Conservation (phyloP, 2,888 invertebrate genomes). For the Gryllus longicercus region DNA sequence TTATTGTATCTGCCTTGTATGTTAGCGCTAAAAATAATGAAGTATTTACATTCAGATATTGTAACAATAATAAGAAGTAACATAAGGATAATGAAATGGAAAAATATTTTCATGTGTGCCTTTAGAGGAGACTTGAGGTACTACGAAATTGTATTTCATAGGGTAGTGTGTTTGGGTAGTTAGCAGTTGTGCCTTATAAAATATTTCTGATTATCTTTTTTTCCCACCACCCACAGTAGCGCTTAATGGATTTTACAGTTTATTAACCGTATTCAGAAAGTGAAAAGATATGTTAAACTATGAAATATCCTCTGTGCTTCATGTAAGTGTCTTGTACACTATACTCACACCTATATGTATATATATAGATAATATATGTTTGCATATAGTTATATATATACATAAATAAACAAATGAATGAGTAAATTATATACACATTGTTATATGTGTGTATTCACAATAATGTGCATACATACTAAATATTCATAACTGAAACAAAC, state of each 20-base stretch:
- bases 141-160: slow-evolving; percentile 26
- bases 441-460: slow-evolving; percentile 1
- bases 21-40: slow-evolving; percentile 29
- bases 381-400: slow-evolving; percentile 7
- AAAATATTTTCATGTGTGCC: slow-evolving; percentile 32
- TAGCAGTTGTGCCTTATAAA: slow-evolving; percentile 32
- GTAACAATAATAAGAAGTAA: slow-evolving; percentile 10
- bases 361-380: slow-evolving; percentile 6
- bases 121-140: slow-evolving; percentile 31
- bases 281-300: neutral
- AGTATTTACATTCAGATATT: slow-evolving; percentile 28
- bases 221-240: slow-evolving; percentile 20
- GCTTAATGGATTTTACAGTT: slow-evolving; percentile 22
- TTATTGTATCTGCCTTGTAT: slow-evolving; percentile 31
- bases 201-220: slow-evolving; percentile 18
- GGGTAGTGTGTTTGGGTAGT: slow-evolving; percentile 31
- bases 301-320: slow-evolving; percentile 2
- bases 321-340: slow-evolving; percentile 8
- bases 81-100: slow-evolving; percentile 27
- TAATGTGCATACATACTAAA: neutral
- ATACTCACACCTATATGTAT: slow-evolving; percentile 7
- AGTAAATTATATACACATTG: neutral
- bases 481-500: no score
- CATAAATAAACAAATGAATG: neutral
- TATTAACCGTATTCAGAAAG: neutral